A percentile compares a stretch with the other conserved stretches of the same genome.
Evolutionary conservation across 2,113 vertebrate species (phyloP).

Genomic region (Callipepla squamata): DNA sequence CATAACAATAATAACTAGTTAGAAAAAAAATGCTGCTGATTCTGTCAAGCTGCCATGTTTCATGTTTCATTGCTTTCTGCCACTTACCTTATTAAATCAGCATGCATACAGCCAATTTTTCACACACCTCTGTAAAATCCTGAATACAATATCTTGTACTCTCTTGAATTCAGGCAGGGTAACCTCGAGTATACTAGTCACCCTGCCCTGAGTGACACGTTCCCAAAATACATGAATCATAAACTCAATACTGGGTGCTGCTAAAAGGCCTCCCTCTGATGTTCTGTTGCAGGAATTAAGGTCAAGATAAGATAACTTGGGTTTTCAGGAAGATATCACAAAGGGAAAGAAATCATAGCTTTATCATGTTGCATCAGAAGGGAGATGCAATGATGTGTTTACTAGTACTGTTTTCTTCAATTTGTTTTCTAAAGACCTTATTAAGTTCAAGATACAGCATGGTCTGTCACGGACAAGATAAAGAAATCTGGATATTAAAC

Average conservation of each 20-base stretch:
- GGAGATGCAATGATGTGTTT: background rate
- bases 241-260: background rate
- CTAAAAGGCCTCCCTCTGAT: background rate
- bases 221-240: background rate
- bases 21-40: background rate
- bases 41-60: background rate
- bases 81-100: background rate
- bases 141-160: background rate
- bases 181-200: background rate
- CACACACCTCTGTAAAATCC: background rate
- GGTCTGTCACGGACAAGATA: background rate
- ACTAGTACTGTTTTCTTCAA: background rate
- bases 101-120: background rate
- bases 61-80: background rate
- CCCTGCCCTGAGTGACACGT: background rate
- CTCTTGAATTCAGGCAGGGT: background rate
- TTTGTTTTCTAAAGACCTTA: background rate
- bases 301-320: background rate
- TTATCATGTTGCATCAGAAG: background rate
- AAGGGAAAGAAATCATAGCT: background rate
- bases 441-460: background rate
- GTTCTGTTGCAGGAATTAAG: background rate
- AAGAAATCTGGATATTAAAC: background rate
- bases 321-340: background rate
- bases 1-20: background rate